Evolutionary conservation across 2,797 vertebrate species (phyloP), one percentile per base, ranked within the genome.

Genomic region (Peromyscus attwateri): DNA sequence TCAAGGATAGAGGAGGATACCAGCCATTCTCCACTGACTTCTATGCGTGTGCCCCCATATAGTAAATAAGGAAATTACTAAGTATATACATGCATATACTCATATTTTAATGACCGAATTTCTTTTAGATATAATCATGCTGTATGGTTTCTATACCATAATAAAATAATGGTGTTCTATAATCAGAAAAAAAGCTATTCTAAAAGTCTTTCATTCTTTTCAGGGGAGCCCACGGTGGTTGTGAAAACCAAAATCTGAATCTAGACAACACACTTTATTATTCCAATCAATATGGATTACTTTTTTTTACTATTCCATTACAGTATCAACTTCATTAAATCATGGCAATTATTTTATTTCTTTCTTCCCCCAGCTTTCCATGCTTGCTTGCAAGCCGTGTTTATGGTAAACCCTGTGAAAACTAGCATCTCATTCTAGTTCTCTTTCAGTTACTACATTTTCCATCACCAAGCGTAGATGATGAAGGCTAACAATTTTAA

Each of bases 221-320:
- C 21, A 8, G 6, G 1, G 16, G 5, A 77, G 25, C 9, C 43
- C 9, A 5, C 12, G 29, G 16, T 84, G n/a, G 17, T 66, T 21
- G 64, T 75, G 57, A 46, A 13, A 25, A 95, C 64, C 4, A 82
- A 64, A 92, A 95, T 43, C 14, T 82, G 25, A 95, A n/a, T 90
- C 60, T 70, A 79, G 25, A 79, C 46, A 95, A 79, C 76, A 46
- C 0, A 68, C 0, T 52, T 7, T 88, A 82, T 68, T 91, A 71
- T 91, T 76, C 37, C 95, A 87, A 95, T 94, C 29, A 85, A 70
- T 23, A 29, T 60, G 89, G 49, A 84, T 49, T 84, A 95, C 64
- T 66, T 79, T 92, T 81, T 82, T 62, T n/a, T n/a, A 60, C 0
- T 62, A n/a, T 89, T 88, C 29, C 93, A 34, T 83, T 71, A 83